Evolutionary conservation across 2,888 invertebrate species (phyloP).

Genomic region (Timandra comae): DNA sequence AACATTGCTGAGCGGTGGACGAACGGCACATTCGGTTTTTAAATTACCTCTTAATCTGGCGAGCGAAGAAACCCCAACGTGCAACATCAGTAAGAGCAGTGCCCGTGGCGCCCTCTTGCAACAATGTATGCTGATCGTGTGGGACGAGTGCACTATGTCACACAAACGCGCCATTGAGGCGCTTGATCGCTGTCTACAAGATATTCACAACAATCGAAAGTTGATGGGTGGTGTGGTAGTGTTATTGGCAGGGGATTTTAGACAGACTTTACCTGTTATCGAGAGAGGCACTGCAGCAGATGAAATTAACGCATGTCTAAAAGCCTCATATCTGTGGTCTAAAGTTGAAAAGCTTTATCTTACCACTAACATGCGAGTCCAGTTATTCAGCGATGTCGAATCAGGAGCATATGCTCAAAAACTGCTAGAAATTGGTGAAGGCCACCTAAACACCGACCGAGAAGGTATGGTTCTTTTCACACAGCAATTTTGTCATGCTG

Average conservation of each 20-base stretch:
- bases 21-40: conserved; percentile 19
- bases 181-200: conserved; percentile 2
- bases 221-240: conserved; percentile 18
- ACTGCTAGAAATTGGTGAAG: conserved; percentile 18
- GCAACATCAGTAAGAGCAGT: conserved; percentile 22
- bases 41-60: conserved; percentile 20
- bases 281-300: conserved; percentile 16
- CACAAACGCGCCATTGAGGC: conserved; percentile 10
- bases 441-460: conserved; percentile 10
- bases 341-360: conserved; percentile 16
- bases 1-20: conserved; percentile 13
- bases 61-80: conserved; percentile 19
- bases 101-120: conserved; percentile 16
- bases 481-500: conserved; percentile 15
- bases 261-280: conserved; percentile 16
- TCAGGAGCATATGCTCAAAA: conserved; percentile 13
- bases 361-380: conserved; percentile 3
- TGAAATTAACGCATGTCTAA: conserved; percentile 22
- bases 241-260: conserved; percentile 19
- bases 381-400: neutral
- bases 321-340: conserved; percentile 17
- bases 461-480: conserved; percentile 14
- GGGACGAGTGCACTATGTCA: conserved; percentile 26
- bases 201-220: conserved; percentile 4
- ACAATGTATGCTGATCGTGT: conserved; percentile 20